Evolutionary conservation across 2,888 invertebrate genomes (phyloP).

Genomic region (Tachina fera): DNA sequence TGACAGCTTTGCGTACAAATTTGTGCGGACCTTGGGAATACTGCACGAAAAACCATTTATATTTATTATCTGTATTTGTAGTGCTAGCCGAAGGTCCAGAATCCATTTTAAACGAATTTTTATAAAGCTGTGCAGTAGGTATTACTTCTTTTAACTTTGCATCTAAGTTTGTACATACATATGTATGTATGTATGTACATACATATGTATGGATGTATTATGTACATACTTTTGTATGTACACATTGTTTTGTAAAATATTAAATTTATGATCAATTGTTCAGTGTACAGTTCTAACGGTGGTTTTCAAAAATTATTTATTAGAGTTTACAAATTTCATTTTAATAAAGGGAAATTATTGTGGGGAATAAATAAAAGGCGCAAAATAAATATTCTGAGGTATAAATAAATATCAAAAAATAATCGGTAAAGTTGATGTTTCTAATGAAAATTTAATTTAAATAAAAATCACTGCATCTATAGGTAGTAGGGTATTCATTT

Average conservation of each 20-base stretch:
- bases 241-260: background rate
- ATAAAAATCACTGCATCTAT: too few species aligned
- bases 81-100: background rate
- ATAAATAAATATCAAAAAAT: too few species aligned
- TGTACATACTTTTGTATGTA: background rate
- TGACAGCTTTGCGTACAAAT: conserved; percentile 39
- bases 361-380: too few species aligned
- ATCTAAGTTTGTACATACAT: conserved; percentile 1
- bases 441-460: too few species aligned
- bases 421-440: too few species aligned
- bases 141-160: too few species aligned
- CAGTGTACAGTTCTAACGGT: background rate
- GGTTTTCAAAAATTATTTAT: background rate
- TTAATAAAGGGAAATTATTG: too few species aligned
- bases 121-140: too few species aligned
- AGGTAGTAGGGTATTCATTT: too few species aligned
- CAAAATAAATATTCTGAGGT: too few species aligned
- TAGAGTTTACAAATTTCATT: too few species aligned
- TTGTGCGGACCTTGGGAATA: conserved; percentile 31
- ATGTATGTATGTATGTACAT: background rate
- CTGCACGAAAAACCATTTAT: conserved; percentile 51
- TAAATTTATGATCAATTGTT: background rate
- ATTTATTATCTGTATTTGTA: conserved; percentile 22
- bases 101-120: background rate
- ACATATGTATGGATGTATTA: background rate